These are phyloP conservation scores for Natrix natrix DNA, from an alignment of 2,797 vertebrate species.

Conservation along the genomic window DNA sequence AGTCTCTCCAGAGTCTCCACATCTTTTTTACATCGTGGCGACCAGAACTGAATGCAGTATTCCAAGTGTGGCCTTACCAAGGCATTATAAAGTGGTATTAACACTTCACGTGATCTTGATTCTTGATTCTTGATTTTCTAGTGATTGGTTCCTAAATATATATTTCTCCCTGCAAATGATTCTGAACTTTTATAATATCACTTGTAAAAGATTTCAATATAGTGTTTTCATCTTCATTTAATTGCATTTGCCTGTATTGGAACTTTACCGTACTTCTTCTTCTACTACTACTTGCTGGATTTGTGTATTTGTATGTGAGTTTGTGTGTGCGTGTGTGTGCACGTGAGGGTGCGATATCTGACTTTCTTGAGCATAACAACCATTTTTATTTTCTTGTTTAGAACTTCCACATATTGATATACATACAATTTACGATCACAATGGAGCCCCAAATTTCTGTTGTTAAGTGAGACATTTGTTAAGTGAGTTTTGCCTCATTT, in stretches of 20 bases:
- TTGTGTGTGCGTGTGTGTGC: background rate
- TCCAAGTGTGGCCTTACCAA: too few relatives aligned
- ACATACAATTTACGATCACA: background rate
- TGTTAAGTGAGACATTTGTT: background rate
- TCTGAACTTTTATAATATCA: background rate
- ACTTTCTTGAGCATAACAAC: background rate
- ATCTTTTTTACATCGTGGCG: too few relatives aligned
- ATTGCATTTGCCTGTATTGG: background rate
- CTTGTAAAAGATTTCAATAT: background rate
- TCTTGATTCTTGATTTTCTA: background rate
- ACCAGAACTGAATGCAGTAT: too few relatives aligned
- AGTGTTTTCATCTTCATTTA: background rate
- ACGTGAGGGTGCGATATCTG: background rate
- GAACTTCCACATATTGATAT: background rate
- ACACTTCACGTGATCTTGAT: too few relatives aligned
- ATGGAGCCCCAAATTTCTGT: background rate
- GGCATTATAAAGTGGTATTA: too few relatives aligned
- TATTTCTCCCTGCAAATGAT: background rate
- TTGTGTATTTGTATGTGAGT: background rate
- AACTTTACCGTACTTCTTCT: background rate
- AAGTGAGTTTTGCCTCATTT: background rate
- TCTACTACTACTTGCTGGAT: too few relatives aligned
- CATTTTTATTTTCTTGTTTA: background rate
- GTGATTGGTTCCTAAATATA: background rate
- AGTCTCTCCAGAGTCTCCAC: too few relatives aligned